phyloP scores from a whole-genome alignment of 2,888 invertebrate genomes.

The Drosophila atripex region DNA sequence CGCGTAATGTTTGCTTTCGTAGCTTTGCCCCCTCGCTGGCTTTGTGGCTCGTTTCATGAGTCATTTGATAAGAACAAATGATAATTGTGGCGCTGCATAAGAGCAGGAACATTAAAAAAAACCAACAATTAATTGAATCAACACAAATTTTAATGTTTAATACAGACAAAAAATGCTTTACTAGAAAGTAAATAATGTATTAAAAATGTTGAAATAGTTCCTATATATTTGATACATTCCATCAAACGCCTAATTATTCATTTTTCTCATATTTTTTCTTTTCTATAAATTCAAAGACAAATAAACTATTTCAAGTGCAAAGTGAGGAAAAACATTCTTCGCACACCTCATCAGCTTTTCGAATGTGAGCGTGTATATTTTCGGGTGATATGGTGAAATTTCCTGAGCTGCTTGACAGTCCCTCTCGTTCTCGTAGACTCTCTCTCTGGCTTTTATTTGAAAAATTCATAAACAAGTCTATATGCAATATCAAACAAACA shows the following conservation, averaged over 20 bases:
- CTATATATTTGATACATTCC: not conserved
- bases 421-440: slow-evolving; percentile 4
- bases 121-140: slow-evolving; percentile 41
- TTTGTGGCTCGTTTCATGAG: slow-evolving; percentile 52
- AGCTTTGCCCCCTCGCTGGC: slow-evolving; percentile 12
- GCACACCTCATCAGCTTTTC: slow-evolving; percentile 22
- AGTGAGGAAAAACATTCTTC: slow-evolving; percentile 24
- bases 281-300: slow-evolving; percentile 5
- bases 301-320: slow-evolving; percentile 72
- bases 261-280: not conserved
- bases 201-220: not conserved
- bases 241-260: not conserved
- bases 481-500: slow-evolving; percentile 39
- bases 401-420: slow-evolving; percentile 21
- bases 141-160: slow-evolving; percentile 20
- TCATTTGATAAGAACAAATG: slow-evolving; percentile 69
- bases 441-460: slow-evolving; percentile 18
- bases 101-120: slow-evolving; percentile 22
- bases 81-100: slow-evolving; percentile 40
- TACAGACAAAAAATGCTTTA: slow-evolving; percentile 14
- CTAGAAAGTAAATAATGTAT: slow-evolving; percentile 3
- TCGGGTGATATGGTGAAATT: slow-evolving; percentile 8
- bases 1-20: slow-evolving; percentile 33
- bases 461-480: slow-evolving; percentile 26
- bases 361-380: not conserved